phyloP scores from a whole-genome alignment of 2,888 invertebrate species.

The Phengaris arion region DNA sequence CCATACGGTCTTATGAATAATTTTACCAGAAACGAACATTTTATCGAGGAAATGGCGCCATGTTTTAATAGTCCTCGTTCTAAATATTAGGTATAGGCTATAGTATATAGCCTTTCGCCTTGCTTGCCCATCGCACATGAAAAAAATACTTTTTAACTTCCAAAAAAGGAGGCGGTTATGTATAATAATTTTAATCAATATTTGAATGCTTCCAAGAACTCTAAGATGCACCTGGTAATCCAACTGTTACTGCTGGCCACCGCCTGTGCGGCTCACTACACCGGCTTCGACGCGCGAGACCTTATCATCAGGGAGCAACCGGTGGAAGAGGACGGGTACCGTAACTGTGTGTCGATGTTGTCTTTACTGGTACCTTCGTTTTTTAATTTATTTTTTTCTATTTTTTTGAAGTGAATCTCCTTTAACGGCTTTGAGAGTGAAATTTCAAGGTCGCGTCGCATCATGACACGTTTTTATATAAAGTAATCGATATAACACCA shows the following conservation, averaged over 20 bases:
- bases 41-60: too few species aligned
- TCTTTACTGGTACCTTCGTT: conserved; percentile 32
- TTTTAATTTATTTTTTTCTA: conserved; percentile 23
- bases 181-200: too few species aligned
- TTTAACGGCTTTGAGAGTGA: too few species aligned
- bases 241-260: conserved; percentile 50
- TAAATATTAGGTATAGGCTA: too few species aligned
- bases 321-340: conserved; percentile 44
- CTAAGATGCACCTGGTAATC: conserved; percentile 54
- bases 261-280: conserved; percentile 57
- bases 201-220: conserved; percentile 47
- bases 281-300: conserved; percentile 54
- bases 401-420: neutral
- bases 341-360: conserved; percentile 45
- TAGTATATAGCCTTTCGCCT: too few species aligned
- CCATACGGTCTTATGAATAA: neutral
- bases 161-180: too few species aligned
- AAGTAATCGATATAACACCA: too few species aligned
- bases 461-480: too few species aligned
- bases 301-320: conserved; percentile 59
- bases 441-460: neutral
- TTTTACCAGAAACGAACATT: neutral
- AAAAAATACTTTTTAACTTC: too few species aligned
- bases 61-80: too few species aligned
- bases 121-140: too few species aligned